Evolutionary conservation across 2,888 invertebrate genomes (phyloP).

Genomic region (Lumbricus terrestris): DNA sequence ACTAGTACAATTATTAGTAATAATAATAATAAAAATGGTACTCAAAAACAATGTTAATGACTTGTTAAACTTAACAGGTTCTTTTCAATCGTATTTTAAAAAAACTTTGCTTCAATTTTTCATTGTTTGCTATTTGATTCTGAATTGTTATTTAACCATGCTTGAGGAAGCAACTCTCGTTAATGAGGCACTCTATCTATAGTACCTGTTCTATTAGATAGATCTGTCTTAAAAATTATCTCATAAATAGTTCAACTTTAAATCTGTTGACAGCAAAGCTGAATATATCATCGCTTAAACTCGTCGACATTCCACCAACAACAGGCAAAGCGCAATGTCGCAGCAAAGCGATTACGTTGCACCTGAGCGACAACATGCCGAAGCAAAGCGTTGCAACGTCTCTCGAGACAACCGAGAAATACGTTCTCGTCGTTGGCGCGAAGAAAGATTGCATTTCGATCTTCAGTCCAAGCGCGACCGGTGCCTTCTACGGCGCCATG

Average conservation of each 20-base stretch:
- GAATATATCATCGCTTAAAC: background rate
- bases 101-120: background rate
- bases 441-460: conserved; percentile 32
- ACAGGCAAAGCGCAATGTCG: conserved; percentile 16
- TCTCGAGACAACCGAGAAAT: background rate
- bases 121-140: background rate
- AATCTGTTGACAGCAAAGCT: background rate
- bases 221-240: background rate
- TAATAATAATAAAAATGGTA: too few species aligned
- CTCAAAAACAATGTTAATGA: background rate
- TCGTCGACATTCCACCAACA: background rate
- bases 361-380: conserved; percentile 7
- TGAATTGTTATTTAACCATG: background rate
- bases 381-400: background rate
- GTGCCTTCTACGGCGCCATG: conserved; percentile 37
- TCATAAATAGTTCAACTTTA: too few species aligned
- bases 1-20: too few species aligned
- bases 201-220: background rate
- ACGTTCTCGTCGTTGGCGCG: conserved; percentile 25
- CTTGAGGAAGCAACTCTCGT: background rate
- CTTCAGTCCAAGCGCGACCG: conserved; percentile 26
- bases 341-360: conserved; percentile 11
- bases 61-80: background rate
- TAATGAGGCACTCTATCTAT: too few species aligned
- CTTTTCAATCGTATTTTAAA: background rate